Conservation (phyloP, 2,797 vertebrate genomes). For the Channa striata region DNA sequence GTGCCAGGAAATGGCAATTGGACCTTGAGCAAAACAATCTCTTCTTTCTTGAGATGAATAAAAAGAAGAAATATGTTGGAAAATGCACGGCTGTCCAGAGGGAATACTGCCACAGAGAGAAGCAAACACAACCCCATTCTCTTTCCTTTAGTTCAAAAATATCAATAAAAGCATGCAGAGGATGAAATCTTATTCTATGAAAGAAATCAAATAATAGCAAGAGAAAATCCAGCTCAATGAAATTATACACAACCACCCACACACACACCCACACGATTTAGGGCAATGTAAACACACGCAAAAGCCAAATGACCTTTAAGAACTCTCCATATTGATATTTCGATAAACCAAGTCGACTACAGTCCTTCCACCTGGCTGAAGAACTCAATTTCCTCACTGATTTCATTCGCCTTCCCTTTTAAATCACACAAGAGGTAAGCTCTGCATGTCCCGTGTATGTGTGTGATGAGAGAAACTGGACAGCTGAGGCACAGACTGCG, state of each 20-base stretch:
- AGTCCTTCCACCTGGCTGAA: constrained; percentile 13
- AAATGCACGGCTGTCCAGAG: constrained; percentile 22
- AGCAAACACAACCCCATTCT: constrained; percentile 39
- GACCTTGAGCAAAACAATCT: constrained; percentile 10
- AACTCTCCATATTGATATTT: constrained; percentile 23
- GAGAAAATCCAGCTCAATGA: not conserved
- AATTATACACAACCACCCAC: constrained; percentile 22
- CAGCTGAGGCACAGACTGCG: not conserved
- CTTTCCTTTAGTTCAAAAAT: constrained; percentile 51
- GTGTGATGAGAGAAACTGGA: not conserved
- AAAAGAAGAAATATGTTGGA: constrained; percentile 3
- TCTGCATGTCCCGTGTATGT: not conserved
- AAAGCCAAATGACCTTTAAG: constrained; percentile 42
- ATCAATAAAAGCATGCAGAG: constrained; percentile 11
- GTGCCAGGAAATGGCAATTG: constrained; percentile 25
- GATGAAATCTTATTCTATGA: constrained; percentile 25
- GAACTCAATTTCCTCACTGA: constrained; percentile 19
- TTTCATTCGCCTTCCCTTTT: constrained; percentile 4
- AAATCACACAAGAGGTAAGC: not conserved
- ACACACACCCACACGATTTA: constrained; percentile 8
- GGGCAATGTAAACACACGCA: constrained; percentile 9
- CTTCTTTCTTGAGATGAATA: constrained; percentile 6
- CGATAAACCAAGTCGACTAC: constrained; percentile 11
- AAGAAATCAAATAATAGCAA: constrained; percentile 28
- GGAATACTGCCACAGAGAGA: constrained; percentile 25